A percentile compares a stretch with the other conserved stretches of the same genome.
phyloP scores from a whole-genome alignment of 2,888 invertebrate species.

The Rotaria socialis region DNA sequence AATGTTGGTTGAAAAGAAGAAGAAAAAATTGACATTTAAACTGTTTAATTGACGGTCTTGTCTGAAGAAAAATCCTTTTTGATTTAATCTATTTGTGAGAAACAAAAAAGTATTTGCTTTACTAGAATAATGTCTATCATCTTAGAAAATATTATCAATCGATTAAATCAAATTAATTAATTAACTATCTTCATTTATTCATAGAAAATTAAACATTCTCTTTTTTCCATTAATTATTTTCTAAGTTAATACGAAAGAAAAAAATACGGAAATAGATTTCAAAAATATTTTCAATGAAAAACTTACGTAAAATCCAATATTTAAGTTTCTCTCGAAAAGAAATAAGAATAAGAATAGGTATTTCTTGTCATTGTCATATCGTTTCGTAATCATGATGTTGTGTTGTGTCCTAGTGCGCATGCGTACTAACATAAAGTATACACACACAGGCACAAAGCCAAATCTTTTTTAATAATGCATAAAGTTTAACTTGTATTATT shows the following conservation, averaged over 20 bases:
- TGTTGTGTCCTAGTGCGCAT: not conserved
- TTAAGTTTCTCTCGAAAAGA: not conserved
- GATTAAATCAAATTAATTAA: too few relatives aligned
- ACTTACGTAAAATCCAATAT: not conserved
- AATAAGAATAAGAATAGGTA: not conserved
- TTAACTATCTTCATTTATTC: too few relatives aligned
- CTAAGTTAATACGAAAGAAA: too few relatives aligned
- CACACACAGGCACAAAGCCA: not conserved
- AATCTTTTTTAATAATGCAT: slow-evolving; percentile 32
- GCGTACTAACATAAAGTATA: not conserved
- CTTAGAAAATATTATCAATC: not conserved
- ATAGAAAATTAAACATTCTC: too few relatives aligned
- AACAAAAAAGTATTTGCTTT: too few relatives aligned
- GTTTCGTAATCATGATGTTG: not conserved
- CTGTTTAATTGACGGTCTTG: not conserved
- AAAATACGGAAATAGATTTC: not conserved
- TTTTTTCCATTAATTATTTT: not conserved
- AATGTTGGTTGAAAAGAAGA: not conserved
- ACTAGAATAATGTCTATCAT: too few relatives aligned
- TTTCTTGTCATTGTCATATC: not conserved
- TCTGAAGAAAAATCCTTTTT: not conserved
- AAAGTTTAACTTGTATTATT: slow-evolving; percentile 32
- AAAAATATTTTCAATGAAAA: not conserved
- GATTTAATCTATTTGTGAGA: not conserved
- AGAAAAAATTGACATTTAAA: not conserved